A percentile compares a stretch with the other conserved stretches of the same genome.
Evolutionary conservation across 2,888 invertebrate species (phyloP).

Genomic region (Drosophila fulvimacula): DNA sequence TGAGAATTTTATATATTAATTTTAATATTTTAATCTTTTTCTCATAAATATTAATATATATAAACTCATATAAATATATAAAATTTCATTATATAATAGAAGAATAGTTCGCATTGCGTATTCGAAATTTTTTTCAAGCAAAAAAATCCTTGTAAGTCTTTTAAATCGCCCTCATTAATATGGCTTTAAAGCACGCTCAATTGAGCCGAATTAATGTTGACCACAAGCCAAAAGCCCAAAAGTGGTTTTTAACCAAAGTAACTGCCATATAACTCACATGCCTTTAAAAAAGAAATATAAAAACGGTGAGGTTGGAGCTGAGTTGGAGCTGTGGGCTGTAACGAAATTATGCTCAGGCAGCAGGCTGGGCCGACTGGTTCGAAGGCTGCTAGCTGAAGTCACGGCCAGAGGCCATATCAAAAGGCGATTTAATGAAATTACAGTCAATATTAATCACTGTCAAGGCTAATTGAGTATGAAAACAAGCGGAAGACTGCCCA

Average conservation of each 20-base stretch:
- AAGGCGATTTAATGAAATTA: conserved; percentile 78
- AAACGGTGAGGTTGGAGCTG: not conserved
- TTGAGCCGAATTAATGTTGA: conserved; percentile 49
- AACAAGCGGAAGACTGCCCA: conserved; percentile 45
- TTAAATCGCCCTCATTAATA: conserved; percentile 53
- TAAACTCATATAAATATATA: too few relatives aligned
- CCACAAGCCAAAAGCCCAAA: conserved; percentile 31
- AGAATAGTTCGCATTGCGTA: too few relatives aligned
- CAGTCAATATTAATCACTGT: conserved; percentile 80
- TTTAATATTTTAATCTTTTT: too few relatives aligned
- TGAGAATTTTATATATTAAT: too few relatives aligned
- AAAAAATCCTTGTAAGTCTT: conserved; percentile 12
- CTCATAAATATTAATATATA: too few relatives aligned
- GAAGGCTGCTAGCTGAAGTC: not conserved
- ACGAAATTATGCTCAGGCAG: conserved; percentile 6
- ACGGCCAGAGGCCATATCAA: conserved; percentile 56
- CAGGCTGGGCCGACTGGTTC: not conserved
- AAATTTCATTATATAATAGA: too few relatives aligned
- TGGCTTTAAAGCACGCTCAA: conserved; percentile 45
- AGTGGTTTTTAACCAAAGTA: conserved; percentile 51
- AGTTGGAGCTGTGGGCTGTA: conserved; percentile 11
- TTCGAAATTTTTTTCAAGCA: too few relatives aligned
- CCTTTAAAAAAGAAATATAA: not conserved
- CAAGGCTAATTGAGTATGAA: conserved; percentile 78
- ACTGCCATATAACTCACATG: conserved; percentile 32